Base-by-base conservation (phyloP, 2,888 invertebrate species). In the Amblyjoppa proteus region DNA sequence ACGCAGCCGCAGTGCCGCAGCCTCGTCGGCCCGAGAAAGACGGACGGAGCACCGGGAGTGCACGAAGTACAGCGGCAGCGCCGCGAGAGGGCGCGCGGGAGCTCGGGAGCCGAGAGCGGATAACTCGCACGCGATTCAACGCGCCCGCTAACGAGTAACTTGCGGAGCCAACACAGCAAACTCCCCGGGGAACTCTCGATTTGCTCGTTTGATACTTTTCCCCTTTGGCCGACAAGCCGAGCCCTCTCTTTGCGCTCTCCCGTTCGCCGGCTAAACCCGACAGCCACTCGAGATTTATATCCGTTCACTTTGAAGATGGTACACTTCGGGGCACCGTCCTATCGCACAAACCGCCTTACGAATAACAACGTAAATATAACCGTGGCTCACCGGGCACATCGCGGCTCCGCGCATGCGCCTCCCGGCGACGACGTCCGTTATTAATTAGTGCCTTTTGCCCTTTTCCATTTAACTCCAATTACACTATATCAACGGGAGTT, bases 101-200 rank as follows among this genome's bases (percentile, higher is more conserved):
- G 41, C 16, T 38, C 31, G 41, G 9, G 38, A 28, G 41, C 16
- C 31, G 41, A 49, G 82, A 77, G 85, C 73, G 82, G 85, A 85
- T 85, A 83, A 83, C 80, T 85, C 83, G 85, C 85, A 85, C 85
- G 85, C 85, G 82, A 85, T 85, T 85, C 85, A 85, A 85, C 85
- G 82, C 82, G 80, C 69, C 80, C 85, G 83, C 82, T 85, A 85
- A 85, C 85, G 85, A 85, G 85, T 85, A 85, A 85, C 83, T 85
- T 83, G 45, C 80, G 76, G 80, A 83, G 80, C 85, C 82, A 85
- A 80, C 83, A 85, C 73, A 51, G 83, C 82, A 73, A 70, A 85
- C 73, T 83, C 83, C 83, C 77, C 83, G 38, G 85, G 80, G 80
- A 83, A 74, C 82, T 83, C 83, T 83, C 83, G 85, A 85, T 85